phyloP scores from a whole-genome alignment of 2,113 vertebrate species.

The Thymallus thymallus region DNA sequence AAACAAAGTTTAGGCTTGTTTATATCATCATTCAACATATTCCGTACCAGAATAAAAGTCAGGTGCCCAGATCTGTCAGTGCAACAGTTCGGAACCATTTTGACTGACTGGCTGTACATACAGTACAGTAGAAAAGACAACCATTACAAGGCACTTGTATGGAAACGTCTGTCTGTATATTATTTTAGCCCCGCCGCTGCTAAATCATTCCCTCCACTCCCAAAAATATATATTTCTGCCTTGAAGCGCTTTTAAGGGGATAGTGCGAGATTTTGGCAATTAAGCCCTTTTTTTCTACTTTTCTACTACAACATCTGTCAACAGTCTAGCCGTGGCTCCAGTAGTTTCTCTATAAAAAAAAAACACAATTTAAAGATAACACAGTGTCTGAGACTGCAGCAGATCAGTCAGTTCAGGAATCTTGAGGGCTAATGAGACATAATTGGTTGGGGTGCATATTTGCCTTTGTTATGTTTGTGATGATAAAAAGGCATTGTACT shows the following conservation, averaged over 20 bases:
- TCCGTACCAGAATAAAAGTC: neutral
- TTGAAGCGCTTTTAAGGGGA: too few species aligned
- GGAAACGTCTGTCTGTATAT: neutral
- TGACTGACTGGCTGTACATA: neutral
- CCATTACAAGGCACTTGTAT: neutral
- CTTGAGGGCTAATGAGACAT: conserved; percentile 33
- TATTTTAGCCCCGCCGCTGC: too few species aligned
- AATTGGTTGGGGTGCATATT: neutral
- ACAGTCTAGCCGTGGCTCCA: conserved; percentile 30
- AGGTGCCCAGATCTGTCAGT: neutral
- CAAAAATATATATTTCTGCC: too few species aligned
- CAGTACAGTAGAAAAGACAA: conserved; percentile 3
- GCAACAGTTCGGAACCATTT: neutral
- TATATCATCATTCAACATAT: neutral
- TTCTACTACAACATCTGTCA: conserved; percentile 31
- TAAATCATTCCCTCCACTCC: too few species aligned
- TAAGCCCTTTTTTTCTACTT: too few species aligned
- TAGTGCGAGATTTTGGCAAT: too few species aligned
- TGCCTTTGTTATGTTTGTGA: neutral
- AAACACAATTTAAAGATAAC: conserved; percentile 5
- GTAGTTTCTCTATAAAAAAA: conserved; percentile 25
- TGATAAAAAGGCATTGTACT: neutral
- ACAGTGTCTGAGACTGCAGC: conserved; percentile 17
- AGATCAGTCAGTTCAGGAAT: conserved; percentile 30
- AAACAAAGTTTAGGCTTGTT: neutral